These are phyloP conservation scores for Cordilura impudica DNA, from an alignment of 2,888 invertebrate genomes.

Conservation along the genomic window DNA sequence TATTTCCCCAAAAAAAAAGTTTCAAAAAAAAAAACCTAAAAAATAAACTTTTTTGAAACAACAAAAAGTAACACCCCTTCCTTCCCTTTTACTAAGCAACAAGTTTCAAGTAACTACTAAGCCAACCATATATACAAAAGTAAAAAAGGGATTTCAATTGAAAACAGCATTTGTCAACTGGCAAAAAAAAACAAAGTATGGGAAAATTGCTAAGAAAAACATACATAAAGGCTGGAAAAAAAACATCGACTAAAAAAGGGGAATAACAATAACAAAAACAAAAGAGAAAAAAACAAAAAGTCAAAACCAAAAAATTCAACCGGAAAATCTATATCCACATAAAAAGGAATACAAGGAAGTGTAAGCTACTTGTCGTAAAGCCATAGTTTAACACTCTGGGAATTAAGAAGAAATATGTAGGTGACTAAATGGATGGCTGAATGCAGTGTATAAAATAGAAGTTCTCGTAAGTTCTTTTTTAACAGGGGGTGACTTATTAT, in stretches of 20 bases:
- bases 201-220: conserved; percentile 57
- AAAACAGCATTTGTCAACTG: conserved; percentile 28
- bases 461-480: conserved; percentile 11
- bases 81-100: background rate
- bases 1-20: background rate
- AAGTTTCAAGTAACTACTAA: background rate
- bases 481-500: conserved; percentile 45
- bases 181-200: conserved; percentile 16
- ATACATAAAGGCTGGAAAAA: conserved; percentile 22
- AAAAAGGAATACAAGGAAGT: conserved; percentile 33
- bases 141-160: background rate
- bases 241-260: background rate
- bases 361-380: conserved; percentile 56
- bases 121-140: background rate
- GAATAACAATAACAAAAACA: conserved; percentile 26
- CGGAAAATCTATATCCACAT: conserved; percentile 58
- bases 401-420: conserved; percentile 50
- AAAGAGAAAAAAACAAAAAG: too few species aligned
- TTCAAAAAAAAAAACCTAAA: background rate
- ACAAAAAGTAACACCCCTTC: background rate
- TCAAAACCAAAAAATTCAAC: conserved; percentile 58
- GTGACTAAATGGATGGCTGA: conserved; percentile 40
- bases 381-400: conserved; percentile 61
- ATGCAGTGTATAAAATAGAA: conserved; percentile 1
- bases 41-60: background rate